phyloP scores from a whole-genome alignment of 2,888 invertebrate species.

The Chymomyza caudatula region DNA sequence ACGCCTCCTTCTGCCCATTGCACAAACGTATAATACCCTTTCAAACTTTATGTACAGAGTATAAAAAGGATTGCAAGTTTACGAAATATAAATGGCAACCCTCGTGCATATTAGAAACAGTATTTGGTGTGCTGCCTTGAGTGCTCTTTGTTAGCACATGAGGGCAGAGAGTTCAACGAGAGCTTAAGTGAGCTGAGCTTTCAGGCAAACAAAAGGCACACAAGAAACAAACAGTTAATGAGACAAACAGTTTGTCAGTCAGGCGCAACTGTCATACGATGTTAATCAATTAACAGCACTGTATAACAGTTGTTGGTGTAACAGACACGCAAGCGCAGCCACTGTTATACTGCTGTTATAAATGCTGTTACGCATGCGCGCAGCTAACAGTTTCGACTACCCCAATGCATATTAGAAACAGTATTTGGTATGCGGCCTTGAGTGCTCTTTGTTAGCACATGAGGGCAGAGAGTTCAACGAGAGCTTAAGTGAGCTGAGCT shows the following conservation, averaged over 20 bases:
- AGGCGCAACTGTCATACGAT: background rate
- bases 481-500: background rate
- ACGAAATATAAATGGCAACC: too few species aligned
- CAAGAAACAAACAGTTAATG: background rate
- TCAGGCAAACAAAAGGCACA: background rate
- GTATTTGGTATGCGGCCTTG: background rate
- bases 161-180: background rate
- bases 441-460: background rate
- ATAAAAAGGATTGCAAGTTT: too few species aligned
- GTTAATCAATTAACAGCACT: slow-evolving; percentile 19
- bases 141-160: background rate
- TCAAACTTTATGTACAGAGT: too few species aligned
- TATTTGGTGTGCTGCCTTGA: background rate
- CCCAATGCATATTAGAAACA: too few species aligned
- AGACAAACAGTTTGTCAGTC: background rate
- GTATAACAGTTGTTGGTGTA: slow-evolving; percentile 7
- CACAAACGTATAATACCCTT: too few species aligned
- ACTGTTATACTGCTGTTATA: too few species aligned
- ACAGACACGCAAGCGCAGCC: slow-evolving; percentile 5
- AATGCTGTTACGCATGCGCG: too few species aligned
- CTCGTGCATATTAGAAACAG: too few species aligned
- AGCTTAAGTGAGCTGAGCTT: background rate
- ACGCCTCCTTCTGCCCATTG: too few species aligned
- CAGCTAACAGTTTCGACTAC: too few species aligned
- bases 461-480: background rate